A percentile compares a stretch with the other conserved stretches of the same genome.
phyloP scores from a whole-genome alignment of 2,113 vertebrate species.

The Patagioenas fasciata region DNA sequence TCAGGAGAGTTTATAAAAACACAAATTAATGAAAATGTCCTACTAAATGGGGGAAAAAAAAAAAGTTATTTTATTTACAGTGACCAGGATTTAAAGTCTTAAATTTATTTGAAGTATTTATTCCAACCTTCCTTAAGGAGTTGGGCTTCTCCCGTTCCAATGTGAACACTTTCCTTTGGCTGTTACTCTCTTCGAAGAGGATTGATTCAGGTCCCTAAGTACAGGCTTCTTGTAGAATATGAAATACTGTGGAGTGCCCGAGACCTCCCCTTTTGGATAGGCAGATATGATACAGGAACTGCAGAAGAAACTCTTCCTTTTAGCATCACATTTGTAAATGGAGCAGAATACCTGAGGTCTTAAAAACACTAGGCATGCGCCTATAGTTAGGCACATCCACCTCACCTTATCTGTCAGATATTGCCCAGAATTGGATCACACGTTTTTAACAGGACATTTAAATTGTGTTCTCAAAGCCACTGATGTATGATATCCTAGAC shows the following conservation, averaged over 20 bases:
- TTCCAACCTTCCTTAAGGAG: background rate
- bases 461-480: background rate
- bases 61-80: background rate
- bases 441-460: background rate
- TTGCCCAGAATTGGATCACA: background rate
- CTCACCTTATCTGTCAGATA: background rate
- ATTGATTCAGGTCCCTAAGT: background rate
- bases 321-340: background rate
- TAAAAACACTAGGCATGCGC: background rate
- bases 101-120: background rate
- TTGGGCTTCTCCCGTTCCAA: background rate
- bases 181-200: background rate
- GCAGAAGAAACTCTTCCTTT: background rate
- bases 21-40: background rate
- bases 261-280: background rate
- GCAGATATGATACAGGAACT: background rate
- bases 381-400: background rate
- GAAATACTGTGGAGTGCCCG: background rate
- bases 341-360: background rate
- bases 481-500: background rate
- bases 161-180: background rate
- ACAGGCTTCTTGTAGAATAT: background rate
- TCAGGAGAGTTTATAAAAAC: background rate
- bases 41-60: background rate
- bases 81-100: background rate